Evolutionary conservation across 1,140 invertebrate genomes (phyloP).

Genomic region (Drosophila bifasciata): DNA sequence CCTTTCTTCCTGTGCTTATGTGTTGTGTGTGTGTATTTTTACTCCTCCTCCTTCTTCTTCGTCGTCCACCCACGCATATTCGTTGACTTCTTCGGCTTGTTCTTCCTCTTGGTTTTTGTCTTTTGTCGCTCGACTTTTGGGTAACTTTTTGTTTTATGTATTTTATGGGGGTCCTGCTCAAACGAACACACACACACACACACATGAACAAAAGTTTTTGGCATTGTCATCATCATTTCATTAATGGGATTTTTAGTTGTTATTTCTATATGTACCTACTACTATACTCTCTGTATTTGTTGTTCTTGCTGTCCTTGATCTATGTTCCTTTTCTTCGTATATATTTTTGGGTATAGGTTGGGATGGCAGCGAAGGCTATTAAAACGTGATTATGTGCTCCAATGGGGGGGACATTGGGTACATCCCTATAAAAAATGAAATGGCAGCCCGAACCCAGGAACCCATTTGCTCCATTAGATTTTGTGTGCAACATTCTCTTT

Average conservation of each 20-base stretch:
- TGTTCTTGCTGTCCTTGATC: constrained; percentile 49
- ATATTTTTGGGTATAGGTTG: constrained; percentile 15
- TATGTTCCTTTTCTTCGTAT: constrained; percentile 19
- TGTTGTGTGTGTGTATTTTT: background rate
- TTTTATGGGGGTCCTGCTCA: constrained; percentile 54
- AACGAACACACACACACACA: constrained; percentile 43
- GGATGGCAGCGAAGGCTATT: constrained; percentile 36
- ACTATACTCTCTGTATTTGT: constrained; percentile 19
- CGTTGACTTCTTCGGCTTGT: no score
- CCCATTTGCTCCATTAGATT: constrained; percentile 36
- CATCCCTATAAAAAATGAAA: constrained; percentile 23
- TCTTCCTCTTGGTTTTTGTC: constrained; percentile 30
- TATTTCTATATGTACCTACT: constrained; percentile 1
- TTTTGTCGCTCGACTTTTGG: constrained; percentile 54
- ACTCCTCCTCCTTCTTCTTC: background rate
- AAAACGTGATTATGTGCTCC: constrained; percentile 65
- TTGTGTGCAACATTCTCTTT: constrained; percentile 18
- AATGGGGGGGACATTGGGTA: constrained; percentile 26
- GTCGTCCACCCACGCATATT: no score
- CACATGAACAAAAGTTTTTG: constrained; percentile 30
- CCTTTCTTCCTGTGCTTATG: constrained; percentile 9
- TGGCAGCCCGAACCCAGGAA: constrained; percentile 10
- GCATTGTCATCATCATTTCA: constrained; percentile 49
- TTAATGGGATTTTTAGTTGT: constrained; percentile 69
- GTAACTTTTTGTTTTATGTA: constrained; percentile 65